Evolutionary conservation across 2,888 invertebrate genomes (phyloP).

Genomic region (Peribatodes rhomboidaria): DNA sequence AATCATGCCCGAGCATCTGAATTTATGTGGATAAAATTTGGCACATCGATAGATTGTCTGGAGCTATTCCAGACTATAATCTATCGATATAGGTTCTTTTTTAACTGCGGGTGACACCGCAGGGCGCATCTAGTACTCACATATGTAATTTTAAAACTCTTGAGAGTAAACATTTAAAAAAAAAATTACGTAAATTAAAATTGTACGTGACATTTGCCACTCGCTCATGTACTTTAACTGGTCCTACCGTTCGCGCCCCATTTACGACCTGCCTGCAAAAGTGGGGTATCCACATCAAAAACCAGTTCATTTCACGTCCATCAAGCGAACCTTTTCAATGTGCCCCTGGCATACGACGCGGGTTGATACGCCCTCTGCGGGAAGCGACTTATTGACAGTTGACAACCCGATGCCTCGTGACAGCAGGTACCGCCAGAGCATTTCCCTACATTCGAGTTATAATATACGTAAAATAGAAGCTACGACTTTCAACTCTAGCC

Average conservation of each 20-base stretch:
- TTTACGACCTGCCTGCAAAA: conserved; percentile 29
- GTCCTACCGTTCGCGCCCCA: conserved; percentile 22
- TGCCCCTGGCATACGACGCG: conserved; percentile 48
- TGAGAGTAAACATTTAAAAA: neutral
- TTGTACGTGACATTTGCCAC: conserved; percentile 11
- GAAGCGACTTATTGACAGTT: conserved; percentile 59
- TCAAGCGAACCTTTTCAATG: conserved; percentile 52
- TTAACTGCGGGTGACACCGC: too few species aligned
- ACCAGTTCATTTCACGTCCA: conserved; percentile 48
- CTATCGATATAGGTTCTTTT: too few species aligned
- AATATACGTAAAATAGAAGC: conserved; percentile 42
- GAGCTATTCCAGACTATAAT: too few species aligned
- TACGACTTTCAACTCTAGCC: conserved; percentile 36
- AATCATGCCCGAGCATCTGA: too few species aligned
- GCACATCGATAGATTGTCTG: too few species aligned
- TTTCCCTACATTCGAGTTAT: conserved; percentile 52
- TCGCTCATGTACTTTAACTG: conserved; percentile 17
- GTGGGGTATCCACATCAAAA: conserved; percentile 38
- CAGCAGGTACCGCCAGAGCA: conserved; percentile 45
- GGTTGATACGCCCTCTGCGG: conserved; percentile 51
- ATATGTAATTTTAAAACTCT: too few species aligned
- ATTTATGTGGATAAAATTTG: too few species aligned
- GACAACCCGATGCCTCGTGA: conserved; percentile 48
- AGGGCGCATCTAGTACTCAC: too few species aligned
- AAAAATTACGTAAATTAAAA: neutral